Base-by-base conservation (phyloP, 53 echinoderm and acorn worm genomes). In the Temnopleurus reevesii region DNA sequence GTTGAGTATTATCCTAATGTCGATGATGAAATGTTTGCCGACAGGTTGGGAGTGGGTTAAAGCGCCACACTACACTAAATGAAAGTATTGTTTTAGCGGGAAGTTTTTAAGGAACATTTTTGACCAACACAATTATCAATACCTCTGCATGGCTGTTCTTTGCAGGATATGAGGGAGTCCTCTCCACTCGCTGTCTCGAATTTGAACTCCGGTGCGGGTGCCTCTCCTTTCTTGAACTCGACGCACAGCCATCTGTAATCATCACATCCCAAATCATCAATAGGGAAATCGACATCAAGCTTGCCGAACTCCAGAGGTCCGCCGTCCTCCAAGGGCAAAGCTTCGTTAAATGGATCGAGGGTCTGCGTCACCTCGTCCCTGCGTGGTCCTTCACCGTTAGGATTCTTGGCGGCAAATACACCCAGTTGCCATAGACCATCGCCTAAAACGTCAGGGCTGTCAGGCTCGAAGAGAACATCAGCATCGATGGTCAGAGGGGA, bases 201-300 rank as follows among this genome's bases (percentile, higher is more conserved):
- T 27, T 86, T 58, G 56, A 92, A 97, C 36, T 93, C 80, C 8
- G 97, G 97, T 12, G 90, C 45, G 4, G 97, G 93, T 27, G 86
- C 57, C 54, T 91, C 92, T 8, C 97, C 95, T 76, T 92, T 92
- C 44, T 85, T 86, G 83, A 97, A 97, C 86, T 97, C 97, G 45
- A 97, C 43, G 77, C 97, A 97, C 43, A 97, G 91, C 90, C 80
- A 97, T 4, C 89, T 59, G 90, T 61, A 91, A 1, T 96, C 94
- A 53, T 90, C 92, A 61, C 96, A 96, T 63, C 96, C 96, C 4
- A 96, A 76, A 4, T 92, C 82, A 53, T 92, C 91, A 41, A 96
- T 93, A 12, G 89, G 91, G 76, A 96, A 88, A n/a, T 80, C 55
- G 61, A 92, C 76, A 81, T 81, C 79, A 33, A 94, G 54, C 76